Evolutionary conservation across 2,888 invertebrate genomes (phyloP).

Genomic region (Galeopsomyia nigrocyanea): DNA sequence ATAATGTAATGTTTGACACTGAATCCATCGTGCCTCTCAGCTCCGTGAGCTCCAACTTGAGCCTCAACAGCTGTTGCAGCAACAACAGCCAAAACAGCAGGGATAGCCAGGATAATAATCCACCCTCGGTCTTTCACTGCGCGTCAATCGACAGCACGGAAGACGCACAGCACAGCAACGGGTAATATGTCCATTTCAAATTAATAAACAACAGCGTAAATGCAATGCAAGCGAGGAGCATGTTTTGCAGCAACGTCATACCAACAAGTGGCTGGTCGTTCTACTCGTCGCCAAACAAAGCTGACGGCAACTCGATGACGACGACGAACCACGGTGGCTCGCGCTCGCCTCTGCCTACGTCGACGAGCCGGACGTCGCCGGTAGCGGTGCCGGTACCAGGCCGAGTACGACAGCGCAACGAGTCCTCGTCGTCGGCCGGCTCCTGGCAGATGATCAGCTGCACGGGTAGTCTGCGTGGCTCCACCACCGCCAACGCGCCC

Average conservation of each 20-base stretch:
- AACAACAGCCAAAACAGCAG: slow-evolving; percentile 72
- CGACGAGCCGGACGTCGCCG: slow-evolving; percentile 72
- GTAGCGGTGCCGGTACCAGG: slow-evolving; percentile 75
- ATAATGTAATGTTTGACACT: slow-evolving; percentile 70
- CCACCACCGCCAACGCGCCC: slow-evolving; percentile 63
- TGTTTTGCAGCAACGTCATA: slow-evolving; percentile 57
- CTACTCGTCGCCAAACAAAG: slow-evolving; percentile 61
- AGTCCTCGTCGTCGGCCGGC: slow-evolving; percentile 73
- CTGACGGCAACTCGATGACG: slow-evolving; percentile 34
- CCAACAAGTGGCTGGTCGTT: slow-evolving; percentile 55
- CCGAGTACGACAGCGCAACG: slow-evolving; percentile 72
- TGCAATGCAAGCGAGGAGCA: background rate
- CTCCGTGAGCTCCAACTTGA: slow-evolving; percentile 72
- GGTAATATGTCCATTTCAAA: slow-evolving; percentile 53
- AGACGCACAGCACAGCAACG: slow-evolving; percentile 62
- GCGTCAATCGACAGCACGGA: slow-evolving; percentile 62
- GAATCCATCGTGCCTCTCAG: slow-evolving; percentile 65
- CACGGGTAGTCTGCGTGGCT: slow-evolving; percentile 75
- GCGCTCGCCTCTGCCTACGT: slow-evolving; percentile 63
- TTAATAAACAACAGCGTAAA: slow-evolving; percentile 7
- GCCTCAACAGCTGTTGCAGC: slow-evolving; percentile 74
- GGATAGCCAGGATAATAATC: slow-evolving; percentile 69
- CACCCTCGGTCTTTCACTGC: slow-evolving; percentile 62
- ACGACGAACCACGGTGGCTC: slow-evolving; percentile 55
- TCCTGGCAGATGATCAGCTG: slow-evolving; percentile 81